phyloP scores from a whole-genome alignment of 1,140 invertebrate genomes.

The Pseudomyrmex concolor region DNA sequence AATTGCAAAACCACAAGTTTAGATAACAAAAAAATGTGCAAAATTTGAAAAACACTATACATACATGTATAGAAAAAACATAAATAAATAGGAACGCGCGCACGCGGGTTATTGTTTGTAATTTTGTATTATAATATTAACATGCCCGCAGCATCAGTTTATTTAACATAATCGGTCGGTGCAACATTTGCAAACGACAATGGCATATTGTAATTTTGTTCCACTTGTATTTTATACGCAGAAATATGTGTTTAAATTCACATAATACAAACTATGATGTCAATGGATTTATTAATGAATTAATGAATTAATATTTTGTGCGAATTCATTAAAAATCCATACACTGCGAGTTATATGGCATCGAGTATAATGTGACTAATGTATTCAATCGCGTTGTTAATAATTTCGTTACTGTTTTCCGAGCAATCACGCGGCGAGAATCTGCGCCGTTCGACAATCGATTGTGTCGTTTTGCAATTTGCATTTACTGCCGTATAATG shows the following conservation, averaged over 20 bases:
- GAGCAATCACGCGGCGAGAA: slow-evolving; percentile 10
- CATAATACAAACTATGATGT: slow-evolving; percentile 12
- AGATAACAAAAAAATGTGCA: neutral
- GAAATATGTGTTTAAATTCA: slow-evolving; percentile 14
- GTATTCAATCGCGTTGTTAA: slow-evolving; percentile 44
- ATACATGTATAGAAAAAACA: neutral
- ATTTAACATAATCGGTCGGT: neutral
- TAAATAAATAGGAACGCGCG: neutral
- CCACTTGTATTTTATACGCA: slow-evolving; percentile 20
- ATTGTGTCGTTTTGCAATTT: slow-evolving; percentile 21
- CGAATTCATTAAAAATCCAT: slow-evolving; percentile 50
- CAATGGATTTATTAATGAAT: slow-evolving; percentile 43
- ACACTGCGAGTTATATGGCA: slow-evolving; percentile 1
- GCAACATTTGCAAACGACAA: slow-evolving; percentile 13
- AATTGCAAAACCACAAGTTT: too few species aligned
- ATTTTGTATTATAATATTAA: too few species aligned
- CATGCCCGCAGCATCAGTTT: neutral
- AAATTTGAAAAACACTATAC: neutral
- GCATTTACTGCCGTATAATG: slow-evolving; percentile 8
- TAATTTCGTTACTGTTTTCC: slow-evolving; percentile 43
- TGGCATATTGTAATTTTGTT: slow-evolving; percentile 21
- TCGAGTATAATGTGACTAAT: slow-evolving; percentile 31
- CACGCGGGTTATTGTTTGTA: too few species aligned
- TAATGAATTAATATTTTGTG: slow-evolving; percentile 51
- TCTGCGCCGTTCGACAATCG: slow-evolving; percentile 9